These are phyloP conservation scores for Rutilus rutilus DNA, from an alignment of 2,113 vertebrate genomes.

Conservation along the genomic window DNA sequence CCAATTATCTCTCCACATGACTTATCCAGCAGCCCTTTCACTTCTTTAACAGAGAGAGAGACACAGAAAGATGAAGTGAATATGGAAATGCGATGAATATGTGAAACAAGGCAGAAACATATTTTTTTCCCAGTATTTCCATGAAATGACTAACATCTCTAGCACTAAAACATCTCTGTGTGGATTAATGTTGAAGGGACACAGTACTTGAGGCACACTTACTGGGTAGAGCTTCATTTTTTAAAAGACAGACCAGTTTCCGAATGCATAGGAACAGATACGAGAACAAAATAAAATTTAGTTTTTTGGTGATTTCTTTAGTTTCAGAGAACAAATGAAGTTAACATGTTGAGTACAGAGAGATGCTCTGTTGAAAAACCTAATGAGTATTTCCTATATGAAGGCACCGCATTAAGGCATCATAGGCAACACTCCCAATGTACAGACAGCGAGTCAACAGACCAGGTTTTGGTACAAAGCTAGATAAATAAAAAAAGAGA, in stretches of 20 bases:
- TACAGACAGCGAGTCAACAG: neutral
- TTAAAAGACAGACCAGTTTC: constrained; percentile 19
- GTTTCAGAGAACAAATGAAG: neutral
- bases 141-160: neutral
- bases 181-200: neutral
- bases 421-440: neutral
- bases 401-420: neutral
- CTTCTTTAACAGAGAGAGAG: constrained; percentile 70
- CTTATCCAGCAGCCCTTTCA: constrained; percentile 84
- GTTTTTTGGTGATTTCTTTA: neutral
- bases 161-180: neutral
- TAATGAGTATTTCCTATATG: neutral
- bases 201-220: constrained; percentile 56
- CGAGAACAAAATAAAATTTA: constrained; percentile 36
- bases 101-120: neutral
- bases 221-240: constrained; percentile 75
- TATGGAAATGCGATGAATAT: neutral
- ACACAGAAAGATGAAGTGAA: neutral
- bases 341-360: neutral
- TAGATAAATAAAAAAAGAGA: neutral
- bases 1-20: constrained; percentile 77
- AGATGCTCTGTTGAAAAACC: neutral
- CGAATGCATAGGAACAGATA: constrained; percentile 28
- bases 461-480: neutral
- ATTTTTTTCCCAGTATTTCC: neutral